Percentiles rank a stretch among this genome's conserved stretches.
Evolutionary conservation across 1,140 invertebrate genomes (phyloP).

Genomic region (Steinernema feltiae): DNA sequence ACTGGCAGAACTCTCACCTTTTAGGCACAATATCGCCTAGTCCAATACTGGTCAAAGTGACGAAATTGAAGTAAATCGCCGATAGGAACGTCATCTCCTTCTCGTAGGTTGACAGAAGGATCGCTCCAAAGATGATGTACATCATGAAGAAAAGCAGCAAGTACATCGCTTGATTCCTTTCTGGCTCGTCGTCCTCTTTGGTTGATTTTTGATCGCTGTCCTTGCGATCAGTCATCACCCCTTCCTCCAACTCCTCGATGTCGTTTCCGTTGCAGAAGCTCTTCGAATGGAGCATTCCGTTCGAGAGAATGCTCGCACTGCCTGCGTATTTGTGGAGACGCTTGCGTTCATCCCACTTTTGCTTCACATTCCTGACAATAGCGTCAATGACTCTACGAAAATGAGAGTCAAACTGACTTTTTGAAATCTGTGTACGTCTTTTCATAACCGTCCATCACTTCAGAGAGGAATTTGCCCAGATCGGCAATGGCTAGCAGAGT

Average conservation of each 20-base stretch:
- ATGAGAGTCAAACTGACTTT: not conserved
- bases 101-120: not conserved
- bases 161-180: constrained; percentile 22
- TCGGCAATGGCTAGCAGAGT: constrained; percentile 40
- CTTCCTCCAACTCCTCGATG: constrained; percentile 26
- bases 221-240: not conserved
- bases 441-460: constrained; percentile 22
- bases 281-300: constrained; percentile 1
- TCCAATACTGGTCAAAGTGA: constrained; percentile 10
- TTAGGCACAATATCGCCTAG: not conserved
- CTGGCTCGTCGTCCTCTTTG: constrained; percentile 28
- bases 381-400: not conserved
- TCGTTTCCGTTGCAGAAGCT: constrained; percentile 2
- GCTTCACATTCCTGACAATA: not conserved
- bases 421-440: constrained; percentile 14
- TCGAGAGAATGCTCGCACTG: not conserved
- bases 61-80: constrained; percentile 6
- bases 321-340: constrained; percentile 12
- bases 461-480: constrained; percentile 37
- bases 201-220: not conserved
- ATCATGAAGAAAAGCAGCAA: constrained; percentile 27
- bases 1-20: not conserved
- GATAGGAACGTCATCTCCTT: not conserved
- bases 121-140: constrained; percentile 24
- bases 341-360: not conserved